phyloP scores from a whole-genome alignment of 2,888 invertebrate species.

The Hypomecis atomaria region DNA sequence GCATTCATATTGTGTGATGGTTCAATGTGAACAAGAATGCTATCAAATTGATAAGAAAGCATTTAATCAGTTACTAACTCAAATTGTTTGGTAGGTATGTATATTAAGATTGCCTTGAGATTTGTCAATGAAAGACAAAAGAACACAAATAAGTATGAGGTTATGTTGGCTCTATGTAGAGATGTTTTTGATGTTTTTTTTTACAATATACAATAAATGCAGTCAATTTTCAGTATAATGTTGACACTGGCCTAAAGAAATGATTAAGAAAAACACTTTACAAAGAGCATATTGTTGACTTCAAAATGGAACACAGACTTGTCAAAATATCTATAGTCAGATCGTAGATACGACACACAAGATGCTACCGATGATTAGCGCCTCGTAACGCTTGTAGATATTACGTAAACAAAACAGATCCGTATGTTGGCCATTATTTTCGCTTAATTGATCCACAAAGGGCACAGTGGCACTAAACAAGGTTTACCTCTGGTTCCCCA shows the following conservation, averaged over 20 bases:
- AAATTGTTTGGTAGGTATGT: conserved; percentile 8
- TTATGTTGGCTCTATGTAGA: conserved; percentile 34
- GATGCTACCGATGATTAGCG: conserved; percentile 55
- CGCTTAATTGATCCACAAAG: conserved; percentile 53
- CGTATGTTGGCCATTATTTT: conserved; percentile 54
- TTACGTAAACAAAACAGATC: conserved; percentile 81
- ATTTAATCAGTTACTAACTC: conserved; percentile 7
- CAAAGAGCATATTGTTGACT: conserved; percentile 68
- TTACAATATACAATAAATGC: conserved; percentile 8
- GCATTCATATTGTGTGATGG: background rate
- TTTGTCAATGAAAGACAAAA: conserved; percentile 42
- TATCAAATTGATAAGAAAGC: conserved; percentile 18
- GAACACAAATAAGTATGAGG: conserved; percentile 34
- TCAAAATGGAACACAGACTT: conserved; percentile 63
- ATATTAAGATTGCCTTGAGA: conserved; percentile 26
- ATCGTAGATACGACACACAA: conserved; percentile 51
- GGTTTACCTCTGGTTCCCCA: conserved; percentile 81
- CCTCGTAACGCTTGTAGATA: conserved; percentile 63
- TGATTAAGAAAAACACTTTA: conserved; percentile 13
- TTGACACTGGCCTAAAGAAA: background rate
- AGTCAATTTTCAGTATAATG: background rate
- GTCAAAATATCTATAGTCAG: conserved; percentile 63
- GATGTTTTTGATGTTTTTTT: conserved; percentile 22
- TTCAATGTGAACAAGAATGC: background rate
- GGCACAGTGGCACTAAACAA: conserved; percentile 50